Percentiles rank a stretch among this genome's conserved stretches.
phyloP scores from a whole-genome alignment of 2,797 vertebrate species.

The Channallabes apus region DNA sequence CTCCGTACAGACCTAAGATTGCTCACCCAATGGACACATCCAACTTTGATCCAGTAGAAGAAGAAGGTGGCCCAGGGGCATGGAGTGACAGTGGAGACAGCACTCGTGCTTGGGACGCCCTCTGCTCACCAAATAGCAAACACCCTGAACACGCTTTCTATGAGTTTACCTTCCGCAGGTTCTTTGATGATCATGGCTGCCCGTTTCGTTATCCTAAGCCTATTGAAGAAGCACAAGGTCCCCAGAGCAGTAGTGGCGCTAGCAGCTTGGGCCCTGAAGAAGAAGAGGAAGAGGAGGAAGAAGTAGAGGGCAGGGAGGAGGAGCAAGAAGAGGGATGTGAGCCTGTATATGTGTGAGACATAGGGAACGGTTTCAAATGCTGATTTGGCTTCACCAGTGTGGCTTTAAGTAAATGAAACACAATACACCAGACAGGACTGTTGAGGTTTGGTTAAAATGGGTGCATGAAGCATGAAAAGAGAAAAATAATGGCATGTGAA shows the following conservation, averaged over 20 bases:
- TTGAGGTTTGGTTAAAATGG: conserved; percentile 16
- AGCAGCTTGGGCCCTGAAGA: conserved; percentile 66
- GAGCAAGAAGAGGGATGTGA: conserved; percentile 87
- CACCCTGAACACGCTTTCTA: conserved; percentile 98
- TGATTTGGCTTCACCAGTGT: conserved; percentile 26
- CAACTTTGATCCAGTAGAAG: conserved; percentile 97
- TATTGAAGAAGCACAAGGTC: conserved; percentile 65
- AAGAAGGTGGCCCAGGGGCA: conserved; percentile 80
- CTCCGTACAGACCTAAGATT: conserved; percentile 94
- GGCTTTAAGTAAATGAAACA: conserved; percentile 26
- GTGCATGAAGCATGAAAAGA: conserved; percentile 21
- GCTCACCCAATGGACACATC: conserved; percentile 98
- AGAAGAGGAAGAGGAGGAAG: conserved; percentile 69
- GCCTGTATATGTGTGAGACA: conserved; percentile 90
- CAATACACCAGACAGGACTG: conserved; percentile 11
- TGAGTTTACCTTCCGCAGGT: conserved; percentile 97
- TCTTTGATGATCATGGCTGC: conserved; percentile 97
- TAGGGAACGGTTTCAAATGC: conserved; percentile 1
- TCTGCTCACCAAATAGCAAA: conserved; percentile 82
- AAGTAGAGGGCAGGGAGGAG: conserved; percentile 67
- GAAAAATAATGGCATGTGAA: conserved; percentile 37
- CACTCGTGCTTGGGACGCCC: conserved; percentile 83
- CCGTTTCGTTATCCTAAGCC: conserved; percentile 96
- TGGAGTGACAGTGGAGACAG: conserved; percentile 90
- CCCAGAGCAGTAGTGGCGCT: conserved; percentile 48